Conservation (phyloP, 2,888 invertebrate genomes). For the Chirona hameri region DNA sequence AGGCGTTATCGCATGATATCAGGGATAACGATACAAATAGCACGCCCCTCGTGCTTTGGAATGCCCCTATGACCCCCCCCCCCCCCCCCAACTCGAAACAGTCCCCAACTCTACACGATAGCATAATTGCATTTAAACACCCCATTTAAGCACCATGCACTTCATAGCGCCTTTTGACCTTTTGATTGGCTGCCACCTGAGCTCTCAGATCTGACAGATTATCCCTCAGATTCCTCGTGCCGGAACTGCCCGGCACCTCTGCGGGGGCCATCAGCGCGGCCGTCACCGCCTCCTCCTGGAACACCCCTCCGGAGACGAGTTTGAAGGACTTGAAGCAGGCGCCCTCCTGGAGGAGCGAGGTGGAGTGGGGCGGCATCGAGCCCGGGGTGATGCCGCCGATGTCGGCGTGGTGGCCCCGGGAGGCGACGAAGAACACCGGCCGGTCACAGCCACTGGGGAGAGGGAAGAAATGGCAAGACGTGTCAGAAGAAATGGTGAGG, state of each 20-base stretch:
- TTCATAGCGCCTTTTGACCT: constrained; percentile 59
- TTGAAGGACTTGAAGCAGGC: constrained; percentile 91
- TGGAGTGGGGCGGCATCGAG: constrained; percentile 96
- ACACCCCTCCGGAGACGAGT: constrained; percentile 73
- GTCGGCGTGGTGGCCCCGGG: constrained; percentile 97
- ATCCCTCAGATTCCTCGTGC: constrained; percentile 77
- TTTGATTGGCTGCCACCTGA: constrained; percentile 94
- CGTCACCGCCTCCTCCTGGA: constrained; percentile 60
- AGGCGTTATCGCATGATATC: no score
- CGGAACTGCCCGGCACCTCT: constrained; percentile 54
- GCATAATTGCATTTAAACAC: no score
- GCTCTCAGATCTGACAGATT: constrained; percentile 95
- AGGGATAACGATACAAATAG: no score
- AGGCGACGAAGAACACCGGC: constrained; percentile 96
- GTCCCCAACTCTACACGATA: no score
- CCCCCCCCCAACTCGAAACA: no score
- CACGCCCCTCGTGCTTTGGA: no score
- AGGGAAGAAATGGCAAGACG: no score
- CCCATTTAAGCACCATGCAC: no score
- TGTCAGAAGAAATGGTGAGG: no score
- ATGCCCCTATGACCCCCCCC: no score
- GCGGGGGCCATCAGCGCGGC: constrained; percentile 60
- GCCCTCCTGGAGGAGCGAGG: constrained; percentile 79
- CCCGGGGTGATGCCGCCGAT: constrained; percentile 89
- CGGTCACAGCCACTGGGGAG: constrained; percentile 51